Base-by-base conservation (phyloP, 2,888 invertebrate species). In the Dicyrtoma fusca region DNA sequence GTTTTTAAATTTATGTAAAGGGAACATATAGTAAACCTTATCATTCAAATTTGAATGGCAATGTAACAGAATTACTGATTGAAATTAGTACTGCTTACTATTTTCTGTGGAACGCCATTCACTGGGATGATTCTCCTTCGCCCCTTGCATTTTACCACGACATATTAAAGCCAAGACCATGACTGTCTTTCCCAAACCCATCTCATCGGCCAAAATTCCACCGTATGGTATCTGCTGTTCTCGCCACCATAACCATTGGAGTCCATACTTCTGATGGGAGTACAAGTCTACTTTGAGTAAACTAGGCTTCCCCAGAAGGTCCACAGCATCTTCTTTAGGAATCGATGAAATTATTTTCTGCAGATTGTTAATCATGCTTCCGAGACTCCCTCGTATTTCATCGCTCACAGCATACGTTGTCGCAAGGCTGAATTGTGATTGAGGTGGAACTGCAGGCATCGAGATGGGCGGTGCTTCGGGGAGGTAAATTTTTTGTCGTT, bases 181-280 rank as follows among this genome's bases (percentile, higher is more conserved):
- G 34, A 94, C 84, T 0, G 94, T 94, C 84, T 94, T 94, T 0
- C 92, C 92, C 3, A 92, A 84, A 61, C 92, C 92, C 92, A 92
- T 92, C 82, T 92, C 91, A 82, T 92, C 91, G 69, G 91, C 91
- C 82, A 97, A 86, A 79, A 97, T 92, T 14, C 97, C 97, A 0
- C 95, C 95, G 0, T 93, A 92, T 66, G 89, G 89, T 14, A 82
- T 79, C 83, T 94, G 92, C n/a, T 86, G 86, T 85, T 97, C 97
- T 21, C 97, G 85, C 95, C 95, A 97, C 21, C 87, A 82, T 81
- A 97, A 85, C 96, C 97, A 97, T 13, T 91, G 88, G 0, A 97
- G 84, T 0, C 94, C 97, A 81, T 91, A 89, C 76, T 88, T 86
- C 83, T 97, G 97, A 84, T 97, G 95, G 11, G 87, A 85, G 91